These are phyloP conservation scores for Drosophila tripunctata DNA, from an alignment of 2,888 invertebrate species.

Conservation along the genomic window DNA sequence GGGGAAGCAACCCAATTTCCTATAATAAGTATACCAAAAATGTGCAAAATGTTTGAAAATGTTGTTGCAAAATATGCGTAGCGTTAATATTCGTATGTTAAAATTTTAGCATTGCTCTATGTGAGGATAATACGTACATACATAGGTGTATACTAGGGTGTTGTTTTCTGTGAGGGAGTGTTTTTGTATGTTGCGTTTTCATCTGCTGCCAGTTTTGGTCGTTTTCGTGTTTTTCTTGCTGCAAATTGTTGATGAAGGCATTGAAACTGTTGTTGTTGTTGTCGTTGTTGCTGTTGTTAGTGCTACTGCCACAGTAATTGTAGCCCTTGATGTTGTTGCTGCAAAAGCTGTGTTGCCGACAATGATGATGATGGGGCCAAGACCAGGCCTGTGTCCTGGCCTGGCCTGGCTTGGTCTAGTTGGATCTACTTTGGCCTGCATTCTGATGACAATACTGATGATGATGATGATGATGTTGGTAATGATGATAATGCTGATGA, in stretches of 20 bases:
- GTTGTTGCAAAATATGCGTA: constrained; percentile 60
- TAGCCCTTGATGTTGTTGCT: constrained; percentile 15
- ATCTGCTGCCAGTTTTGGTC: constrained; percentile 49
- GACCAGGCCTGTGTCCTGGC: constrained; percentile 6
- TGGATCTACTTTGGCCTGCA: constrained; percentile 4
- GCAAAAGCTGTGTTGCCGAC: constrained; percentile 61
- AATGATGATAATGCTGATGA: constrained; percentile 29
- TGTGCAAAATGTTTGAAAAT: constrained; percentile 38
- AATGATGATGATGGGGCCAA: constrained; percentile 66
- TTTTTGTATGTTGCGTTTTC: constrained; percentile 50
- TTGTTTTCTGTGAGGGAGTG: constrained; percentile 29
- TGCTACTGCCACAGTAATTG: constrained; percentile 36
- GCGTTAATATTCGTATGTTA: constrained; percentile 61
- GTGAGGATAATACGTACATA: constrained; percentile 1
- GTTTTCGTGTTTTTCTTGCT: constrained; percentile 59
- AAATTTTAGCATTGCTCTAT: constrained; percentile 30
- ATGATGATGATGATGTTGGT: constrained; percentile 31
- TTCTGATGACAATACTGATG: constrained; percentile 15
- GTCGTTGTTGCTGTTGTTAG: constrained; percentile 19
- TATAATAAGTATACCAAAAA: background rate
- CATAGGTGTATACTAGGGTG: constrained; percentile 3
- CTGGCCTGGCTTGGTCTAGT: background rate
- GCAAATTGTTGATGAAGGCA: constrained; percentile 78
- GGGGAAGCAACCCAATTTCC: background rate
- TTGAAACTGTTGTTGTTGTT: constrained; percentile 45